A percentile compares a stretch with the other conserved stretches of the same genome.
phyloP scores from a whole-genome alignment of 2,797 vertebrate species.

The Spizella passerina region DNA sequence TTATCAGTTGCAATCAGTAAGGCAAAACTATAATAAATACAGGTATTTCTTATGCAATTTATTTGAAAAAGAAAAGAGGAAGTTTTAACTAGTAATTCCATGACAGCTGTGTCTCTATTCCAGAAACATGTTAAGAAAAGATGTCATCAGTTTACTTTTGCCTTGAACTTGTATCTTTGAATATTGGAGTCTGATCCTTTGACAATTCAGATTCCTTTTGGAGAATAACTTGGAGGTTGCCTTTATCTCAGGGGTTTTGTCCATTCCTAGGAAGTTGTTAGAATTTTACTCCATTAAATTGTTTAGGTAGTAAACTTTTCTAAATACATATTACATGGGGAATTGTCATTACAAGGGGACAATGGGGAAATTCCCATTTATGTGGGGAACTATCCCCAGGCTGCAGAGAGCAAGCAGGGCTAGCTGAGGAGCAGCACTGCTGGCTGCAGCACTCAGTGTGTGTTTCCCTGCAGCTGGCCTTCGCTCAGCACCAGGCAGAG shows the following conservation, averaged over 20 bases:
- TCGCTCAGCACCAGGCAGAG: constrained; percentile 89
- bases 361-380: rapidly evolving
- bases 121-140: not conserved
- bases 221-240: not conserved
- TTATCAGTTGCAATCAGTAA: not conserved
- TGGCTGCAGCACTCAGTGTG: not conserved
- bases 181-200: not conserved
- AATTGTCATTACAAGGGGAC: not conserved
- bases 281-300: not conserved
- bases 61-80: not conserved
- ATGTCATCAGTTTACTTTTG: not conserved
- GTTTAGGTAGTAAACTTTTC: not conserved
- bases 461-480: constrained; percentile 79
- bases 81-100: not conserved
- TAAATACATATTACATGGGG: too few relatives aligned
- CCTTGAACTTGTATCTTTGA: not conserved
- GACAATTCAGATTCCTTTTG: not conserved
- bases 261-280: not conserved
- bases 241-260: not conserved
- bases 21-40: not conserved
- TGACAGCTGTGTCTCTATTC: not conserved
- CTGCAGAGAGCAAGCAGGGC: rapidly evolving
- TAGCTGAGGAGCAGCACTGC: not conserved
- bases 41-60: not conserved
- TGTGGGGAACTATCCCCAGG: rapidly evolving